Conservation (phyloP, 1,140 invertebrate species). For the Anoplophora glabripennis region DNA sequence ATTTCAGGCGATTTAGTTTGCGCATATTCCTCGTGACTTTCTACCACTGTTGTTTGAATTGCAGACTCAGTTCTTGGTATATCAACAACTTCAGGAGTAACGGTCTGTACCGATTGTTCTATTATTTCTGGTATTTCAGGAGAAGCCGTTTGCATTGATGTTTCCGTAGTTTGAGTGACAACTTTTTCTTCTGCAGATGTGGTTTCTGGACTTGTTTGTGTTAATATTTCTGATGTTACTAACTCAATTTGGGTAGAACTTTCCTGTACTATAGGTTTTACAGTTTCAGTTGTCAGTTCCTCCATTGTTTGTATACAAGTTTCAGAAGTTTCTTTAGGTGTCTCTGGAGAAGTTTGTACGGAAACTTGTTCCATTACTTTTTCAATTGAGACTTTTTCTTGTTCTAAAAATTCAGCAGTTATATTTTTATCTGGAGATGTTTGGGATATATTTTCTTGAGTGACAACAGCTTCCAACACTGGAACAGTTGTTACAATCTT, state of each 20-base stretch:
- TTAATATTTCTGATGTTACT: conserved; percentile 31
- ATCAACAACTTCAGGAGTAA: conserved; percentile 48
- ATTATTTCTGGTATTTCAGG: conserved; percentile 37
- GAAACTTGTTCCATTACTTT: conserved; percentile 43
- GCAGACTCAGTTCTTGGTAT: conserved; percentile 50
- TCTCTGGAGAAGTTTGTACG: conserved; percentile 59
- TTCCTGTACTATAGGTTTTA: conserved; percentile 40
- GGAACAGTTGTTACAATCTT: conserved; percentile 58
- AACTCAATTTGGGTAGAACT: conserved; percentile 43
- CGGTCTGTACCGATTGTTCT: conserved; percentile 50
- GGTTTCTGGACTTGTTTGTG: conserved; percentile 34
- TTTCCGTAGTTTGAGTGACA: conserved; percentile 49
- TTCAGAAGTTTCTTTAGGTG: conserved; percentile 47
- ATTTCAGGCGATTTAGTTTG: conserved; percentile 41
- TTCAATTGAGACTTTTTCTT: conserved; percentile 6
- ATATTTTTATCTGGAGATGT: conserved; percentile 47
- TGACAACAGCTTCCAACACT: conserved; percentile 56
- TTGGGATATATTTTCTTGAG: conserved; percentile 52
- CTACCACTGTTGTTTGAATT: conserved; percentile 39
- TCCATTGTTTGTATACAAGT: conserved; percentile 50
- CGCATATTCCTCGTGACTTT: conserved; percentile 46
- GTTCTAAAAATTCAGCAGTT: conserved; percentile 16
- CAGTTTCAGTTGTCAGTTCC: conserved; percentile 29
- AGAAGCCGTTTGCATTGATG: conserved; percentile 56
- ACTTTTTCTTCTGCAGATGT: conserved; percentile 43